phyloP scores from a whole-genome alignment of 2,113 vertebrate genomes.

The Bungarus multicinctus region DNA sequence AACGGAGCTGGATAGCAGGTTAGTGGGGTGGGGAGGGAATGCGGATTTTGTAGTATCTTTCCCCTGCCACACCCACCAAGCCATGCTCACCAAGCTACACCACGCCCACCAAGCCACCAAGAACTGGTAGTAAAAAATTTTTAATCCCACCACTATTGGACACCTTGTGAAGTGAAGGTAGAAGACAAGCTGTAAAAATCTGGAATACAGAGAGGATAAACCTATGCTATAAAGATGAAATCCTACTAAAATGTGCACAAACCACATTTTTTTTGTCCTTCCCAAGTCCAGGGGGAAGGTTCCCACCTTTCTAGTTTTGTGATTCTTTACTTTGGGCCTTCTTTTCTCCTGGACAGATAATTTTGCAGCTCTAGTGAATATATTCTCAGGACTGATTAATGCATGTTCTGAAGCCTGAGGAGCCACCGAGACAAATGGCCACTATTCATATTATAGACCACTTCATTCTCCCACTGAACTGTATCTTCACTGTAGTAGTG shows the following conservation, averaged over 20 bases:
- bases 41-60: no score
- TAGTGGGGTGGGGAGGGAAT: no score
- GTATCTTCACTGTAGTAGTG: not conserved
- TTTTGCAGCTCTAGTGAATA: not conserved
- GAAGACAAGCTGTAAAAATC: not conserved
- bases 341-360: not conserved
- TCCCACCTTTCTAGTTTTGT: not conserved
- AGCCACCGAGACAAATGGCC: not conserved
- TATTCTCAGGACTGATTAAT: not conserved
- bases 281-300: not conserved
- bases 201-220: not conserved
- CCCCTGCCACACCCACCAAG: no score
- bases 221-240: not conserved
- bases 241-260: not conserved
- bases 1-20: no score
- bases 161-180: not conserved
- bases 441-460: not conserved
- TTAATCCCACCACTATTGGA: not conserved
- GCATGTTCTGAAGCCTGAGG: not conserved
- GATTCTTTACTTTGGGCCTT: not conserved
- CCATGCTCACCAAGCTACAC: no score
- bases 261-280: not conserved
- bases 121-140: no score
- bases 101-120: no score
- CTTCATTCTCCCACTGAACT: not conserved